Evolutionary conservation across 2,797 vertebrate genomes (phyloP).

Genomic region (Chromobotia macracanthus): DNA sequence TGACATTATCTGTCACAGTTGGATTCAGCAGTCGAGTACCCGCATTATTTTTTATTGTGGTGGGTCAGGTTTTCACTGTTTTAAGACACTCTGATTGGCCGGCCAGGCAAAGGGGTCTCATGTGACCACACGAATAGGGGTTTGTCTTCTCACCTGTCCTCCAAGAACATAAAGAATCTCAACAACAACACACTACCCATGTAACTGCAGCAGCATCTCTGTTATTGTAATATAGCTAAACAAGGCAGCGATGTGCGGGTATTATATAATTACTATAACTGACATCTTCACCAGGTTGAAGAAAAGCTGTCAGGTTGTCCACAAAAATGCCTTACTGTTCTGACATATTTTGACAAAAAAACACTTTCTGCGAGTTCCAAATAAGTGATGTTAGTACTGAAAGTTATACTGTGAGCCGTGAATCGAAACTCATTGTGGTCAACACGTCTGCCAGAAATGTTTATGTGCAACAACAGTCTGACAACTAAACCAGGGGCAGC

Average conservation of each 20-base stretch:
- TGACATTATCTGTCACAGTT: neutral
- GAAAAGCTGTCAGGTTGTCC: slow-evolving; percentile 53
- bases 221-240: slow-evolving; percentile 78
- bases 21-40: neutral
- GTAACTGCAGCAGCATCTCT: slow-evolving; percentile 80
- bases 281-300: slow-evolving; percentile 72
- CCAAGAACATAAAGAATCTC: slow-evolving; percentile 58
- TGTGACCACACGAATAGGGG: no score
- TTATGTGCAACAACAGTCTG: slow-evolving; percentile 5
- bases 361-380: neutral
- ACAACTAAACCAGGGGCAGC: neutral
- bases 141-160: slow-evolving; percentile 60
- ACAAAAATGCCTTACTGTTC: slow-evolving; percentile 2
- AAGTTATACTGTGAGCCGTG: neutral
- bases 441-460: neutral
- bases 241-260: slow-evolving; percentile 73
- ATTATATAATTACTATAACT: slow-evolving; percentile 81
- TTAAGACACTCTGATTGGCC: no score
- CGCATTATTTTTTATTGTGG: neutral
- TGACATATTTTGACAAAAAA: neutral
- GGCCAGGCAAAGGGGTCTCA: no score
- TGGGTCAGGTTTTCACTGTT: neutral
- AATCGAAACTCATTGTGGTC: slow-evolving; percentile 17
- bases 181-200: slow-evolving; percentile 72
- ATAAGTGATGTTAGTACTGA: slow-evolving; percentile 1